phyloP scores from a whole-genome alignment of 2,888 invertebrate genomes.

The Ametastegia equiseti region DNA sequence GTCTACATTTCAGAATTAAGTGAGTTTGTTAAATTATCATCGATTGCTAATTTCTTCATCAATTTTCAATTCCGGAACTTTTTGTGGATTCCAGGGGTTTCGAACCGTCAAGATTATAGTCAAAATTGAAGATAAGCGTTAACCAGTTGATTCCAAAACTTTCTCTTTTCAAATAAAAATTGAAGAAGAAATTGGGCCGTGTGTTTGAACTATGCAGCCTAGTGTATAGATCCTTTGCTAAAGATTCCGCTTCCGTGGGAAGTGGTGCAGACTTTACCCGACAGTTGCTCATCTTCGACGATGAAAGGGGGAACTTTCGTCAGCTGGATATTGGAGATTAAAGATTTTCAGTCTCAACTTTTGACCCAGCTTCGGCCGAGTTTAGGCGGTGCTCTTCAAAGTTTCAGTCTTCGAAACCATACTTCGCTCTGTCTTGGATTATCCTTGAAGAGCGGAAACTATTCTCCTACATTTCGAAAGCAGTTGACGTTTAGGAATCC shows the following conservation, averaged over 20 bases:
- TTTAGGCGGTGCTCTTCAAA: not conserved
- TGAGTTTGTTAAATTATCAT: too few species aligned
- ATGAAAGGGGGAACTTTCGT: constrained; percentile 29
- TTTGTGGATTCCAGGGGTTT: too few species aligned
- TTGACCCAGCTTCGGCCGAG: not conserved
- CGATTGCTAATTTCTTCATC: too few species aligned
- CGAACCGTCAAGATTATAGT: too few species aligned
- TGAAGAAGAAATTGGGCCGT: not conserved
- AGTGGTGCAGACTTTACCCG: not conserved
- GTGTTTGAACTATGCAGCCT: not conserved
- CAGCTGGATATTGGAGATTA: constrained; percentile 24
- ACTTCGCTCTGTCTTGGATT: not conserved
- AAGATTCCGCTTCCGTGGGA: not conserved
- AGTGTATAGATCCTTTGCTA: not conserved
- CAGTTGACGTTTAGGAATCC: not conserved
- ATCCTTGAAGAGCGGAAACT: constrained; percentile 16
- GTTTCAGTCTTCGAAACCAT: constrained; percentile 11
- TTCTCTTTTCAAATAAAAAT: not conserved
- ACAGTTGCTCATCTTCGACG: constrained; percentile 27
- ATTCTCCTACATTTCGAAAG: constrained; percentile 7
- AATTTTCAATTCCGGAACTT: too few species aligned
- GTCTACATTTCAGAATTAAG: too few species aligned
- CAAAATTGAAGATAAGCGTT: too few species aligned
- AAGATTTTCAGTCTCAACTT: constrained; percentile 18
- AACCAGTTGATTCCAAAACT: too few species aligned